Evolutionary conservation across 2,888 invertebrate species (phyloP).

Genomic region (Trichopria drosophilae): DNA sequence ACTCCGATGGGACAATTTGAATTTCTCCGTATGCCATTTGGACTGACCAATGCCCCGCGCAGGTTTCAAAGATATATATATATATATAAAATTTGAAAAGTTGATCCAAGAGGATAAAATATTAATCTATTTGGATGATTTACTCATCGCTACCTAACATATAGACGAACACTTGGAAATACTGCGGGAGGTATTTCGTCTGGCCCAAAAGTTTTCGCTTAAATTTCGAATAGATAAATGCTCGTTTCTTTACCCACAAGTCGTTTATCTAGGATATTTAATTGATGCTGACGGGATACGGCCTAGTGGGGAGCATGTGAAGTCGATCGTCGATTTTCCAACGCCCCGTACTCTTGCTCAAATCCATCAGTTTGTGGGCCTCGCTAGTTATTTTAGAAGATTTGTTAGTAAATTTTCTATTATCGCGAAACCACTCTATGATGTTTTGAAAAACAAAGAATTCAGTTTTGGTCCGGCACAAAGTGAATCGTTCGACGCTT

Average conservation of each 20-base stretch:
- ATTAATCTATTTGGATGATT: slow-evolving; percentile 19
- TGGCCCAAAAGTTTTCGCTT: slow-evolving; percentile 13
- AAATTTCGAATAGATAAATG: slow-evolving; percentile 24
- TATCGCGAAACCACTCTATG: slow-evolving; percentile 3
- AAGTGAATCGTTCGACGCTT: no score
- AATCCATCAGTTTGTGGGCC: slow-evolving; percentile 13
- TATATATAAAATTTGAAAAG: background rate
- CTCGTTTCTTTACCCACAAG: slow-evolving; percentile 4
- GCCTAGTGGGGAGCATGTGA: background rate
- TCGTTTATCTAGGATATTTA: slow-evolving; percentile 22
- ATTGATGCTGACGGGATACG: slow-evolving; percentile 1
- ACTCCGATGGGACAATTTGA: background rate
- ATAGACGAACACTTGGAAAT: slow-evolving; percentile 17
- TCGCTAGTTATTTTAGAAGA: slow-evolving; percentile 9
- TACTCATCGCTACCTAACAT: slow-evolving; percentile 14
- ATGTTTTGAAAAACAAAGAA: slow-evolving; percentile 9
- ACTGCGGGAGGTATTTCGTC: slow-evolving; percentile 17
- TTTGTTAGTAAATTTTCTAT: slow-evolving; percentile 10
- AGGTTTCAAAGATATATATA: slow-evolving; percentile 6
- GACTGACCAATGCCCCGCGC: slow-evolving; percentile 6
- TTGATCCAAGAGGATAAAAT: slow-evolving; percentile 16
- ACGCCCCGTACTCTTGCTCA: slow-evolving; percentile 9
- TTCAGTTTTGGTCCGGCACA: no score
- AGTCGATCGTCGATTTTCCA: slow-evolving; percentile 3
- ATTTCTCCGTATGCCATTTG: background rate